phyloP scores from a whole-genome alignment of 1,140 invertebrate genomes.

The Solenopsis fugax region DNA sequence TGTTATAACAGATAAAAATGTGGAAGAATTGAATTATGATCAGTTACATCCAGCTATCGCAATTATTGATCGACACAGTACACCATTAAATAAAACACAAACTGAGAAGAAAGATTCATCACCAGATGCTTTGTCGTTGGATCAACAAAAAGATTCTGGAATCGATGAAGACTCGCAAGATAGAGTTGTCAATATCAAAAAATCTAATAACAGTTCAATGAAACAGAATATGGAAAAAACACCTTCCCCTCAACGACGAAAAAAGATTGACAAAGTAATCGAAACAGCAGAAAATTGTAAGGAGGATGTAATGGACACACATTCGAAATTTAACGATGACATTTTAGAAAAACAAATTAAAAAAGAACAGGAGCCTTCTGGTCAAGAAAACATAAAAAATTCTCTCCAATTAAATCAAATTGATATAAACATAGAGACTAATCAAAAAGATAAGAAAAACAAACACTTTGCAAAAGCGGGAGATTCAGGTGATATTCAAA shows the following conservation, averaged over 20 bases:
- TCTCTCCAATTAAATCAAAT: background rate
- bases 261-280: background rate
- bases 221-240: background rate
- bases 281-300: conserved; percentile 1
- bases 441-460: background rate
- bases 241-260: background rate
- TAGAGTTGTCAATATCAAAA: background rate
- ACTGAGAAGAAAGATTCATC: background rate
- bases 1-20: background rate
- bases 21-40: background rate
- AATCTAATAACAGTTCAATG: background rate
- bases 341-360: background rate
- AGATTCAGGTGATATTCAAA: background rate
- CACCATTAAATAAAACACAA: background rate
- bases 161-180: conserved; percentile 11
- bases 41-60: background rate
- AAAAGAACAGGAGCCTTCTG: background rate
- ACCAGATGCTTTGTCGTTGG: background rate
- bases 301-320: background rate
- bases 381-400: background rate
- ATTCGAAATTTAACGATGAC: background rate
- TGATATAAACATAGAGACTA: background rate
- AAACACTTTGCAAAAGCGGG: background rate
- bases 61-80: background rate
- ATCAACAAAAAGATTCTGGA: conserved; percentile 16